Evolutionary conservation across 2,888 invertebrate genomes (phyloP), one percentile per base, ranked within the genome.

Genomic region (Parasteatoda lunata): DNA sequence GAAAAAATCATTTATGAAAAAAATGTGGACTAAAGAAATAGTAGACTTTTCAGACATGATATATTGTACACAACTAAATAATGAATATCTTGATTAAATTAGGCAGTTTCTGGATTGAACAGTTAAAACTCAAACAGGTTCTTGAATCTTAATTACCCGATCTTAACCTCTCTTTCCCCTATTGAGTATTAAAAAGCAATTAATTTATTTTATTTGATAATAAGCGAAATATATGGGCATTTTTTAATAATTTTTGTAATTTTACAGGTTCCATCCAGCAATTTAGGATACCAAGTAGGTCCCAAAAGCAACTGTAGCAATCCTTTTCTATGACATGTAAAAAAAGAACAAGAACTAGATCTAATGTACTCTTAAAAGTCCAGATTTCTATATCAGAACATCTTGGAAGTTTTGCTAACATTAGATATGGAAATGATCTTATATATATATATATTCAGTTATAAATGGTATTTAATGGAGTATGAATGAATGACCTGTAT

Each of bases 241-340:
- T 30, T 30, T 30, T 30, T 30, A 30, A 30, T 30, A 30, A 76
- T 64, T 65, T 49, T 5, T 47, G 3, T 77, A 15, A n/a, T 66
- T 54, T 71, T 86, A 45, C 49, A 86, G 77, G 86, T 81, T 8
- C 49, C 80, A 65, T 72, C 86, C 11, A 82, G 66, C 30, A 81
- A 76, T 69, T n/a, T 73, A 70, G 81, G 86, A 77, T 81, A 77
- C 69, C 73, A 78, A 71, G 75, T 78, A 76, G 88, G 79, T 48
- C 88, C 88, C 11, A 78, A 82, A 71, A 83, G 69, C 54, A 88
- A 83, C 59, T 82, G 77, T 15, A 82, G 88, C 48, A 88, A 88
- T 70, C 88, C 88, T 76, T 88, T 88, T 48, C 88, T 88, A 88
- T 88, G 83, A 88, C 88, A 81, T 45, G 69, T n/a, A 15, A 11